These are phyloP conservation scores for Tetramorium bicarinatum DNA, from an alignment of 2,888 invertebrate genomes.

Conservation along the genomic window DNA sequence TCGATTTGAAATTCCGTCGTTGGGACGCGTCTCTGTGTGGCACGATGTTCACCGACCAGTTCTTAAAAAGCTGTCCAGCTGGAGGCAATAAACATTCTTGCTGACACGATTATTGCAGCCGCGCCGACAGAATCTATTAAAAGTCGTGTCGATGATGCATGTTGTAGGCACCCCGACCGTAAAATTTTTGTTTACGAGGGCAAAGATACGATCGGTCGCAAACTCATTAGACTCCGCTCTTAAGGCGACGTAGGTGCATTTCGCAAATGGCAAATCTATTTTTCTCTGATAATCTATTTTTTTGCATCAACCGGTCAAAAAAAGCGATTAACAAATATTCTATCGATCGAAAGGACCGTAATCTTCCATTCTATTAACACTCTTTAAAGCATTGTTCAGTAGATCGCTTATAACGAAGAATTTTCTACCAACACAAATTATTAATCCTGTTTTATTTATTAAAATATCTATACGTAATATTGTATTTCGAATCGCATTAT, in stretches of 20 bases:
- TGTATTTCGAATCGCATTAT: not conserved
- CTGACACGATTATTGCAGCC: constrained; percentile 75
- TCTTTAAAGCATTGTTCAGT: not conserved
- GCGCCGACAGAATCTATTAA: constrained; percentile 66
- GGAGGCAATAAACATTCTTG: constrained; percentile 73
- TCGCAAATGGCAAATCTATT: constrained; percentile 50
- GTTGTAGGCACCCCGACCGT: constrained; percentile 61
- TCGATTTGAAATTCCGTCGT: constrained; percentile 26
- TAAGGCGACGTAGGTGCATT: constrained; percentile 33
- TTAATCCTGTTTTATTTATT: not conserved
- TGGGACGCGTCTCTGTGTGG: constrained; percentile 49
- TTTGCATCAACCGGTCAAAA: not conserved
- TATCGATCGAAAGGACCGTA: not conserved
- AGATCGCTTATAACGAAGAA: not conserved
- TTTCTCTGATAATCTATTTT: constrained; percentile 20
- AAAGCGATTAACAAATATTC: constrained; percentile 8
- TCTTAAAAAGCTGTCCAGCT: constrained; percentile 73
- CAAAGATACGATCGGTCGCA: constrained; percentile 59
- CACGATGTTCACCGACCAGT: constrained; percentile 61
- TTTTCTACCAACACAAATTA: not conserved
- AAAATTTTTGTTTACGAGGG: constrained; percentile 74
- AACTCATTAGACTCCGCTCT: constrained; percentile 62
- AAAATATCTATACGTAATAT: not conserved
- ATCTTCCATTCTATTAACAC: not conserved
- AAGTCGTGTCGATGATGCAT: constrained; percentile 71